Base-by-base conservation (phyloP, 2,888 invertebrate species). In the Phania funesta region DNA sequence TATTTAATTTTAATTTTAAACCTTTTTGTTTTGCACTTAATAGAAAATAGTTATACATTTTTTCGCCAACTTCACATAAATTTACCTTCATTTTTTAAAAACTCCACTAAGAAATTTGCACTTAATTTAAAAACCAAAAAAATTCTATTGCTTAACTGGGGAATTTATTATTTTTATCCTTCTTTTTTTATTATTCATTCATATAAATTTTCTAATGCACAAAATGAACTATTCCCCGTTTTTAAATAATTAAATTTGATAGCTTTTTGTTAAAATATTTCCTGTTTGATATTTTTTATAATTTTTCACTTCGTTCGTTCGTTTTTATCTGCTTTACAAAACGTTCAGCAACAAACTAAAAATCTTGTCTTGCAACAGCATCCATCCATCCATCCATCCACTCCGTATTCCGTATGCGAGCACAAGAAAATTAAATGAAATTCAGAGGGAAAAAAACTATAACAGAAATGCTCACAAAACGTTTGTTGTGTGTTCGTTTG, bases 341-440 rank as follows among this genome's bases (percentile, higher is more conserved):
- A 60, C 82, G 82, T 82, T 70, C 82, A 82, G 78, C 82, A 82
- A 74, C 78, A 65, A 78, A 82, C 82, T 82, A 74, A 82, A 82
- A 82, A 75, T 82, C 78, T 82, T 75, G 82, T 78, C 74, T 78
- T 78, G 60, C 74, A 73, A 78, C 82, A 77, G 78, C 79, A 73
- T 74, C 70, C 70, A 56, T 64, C 62, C 56, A 67, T 56, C 50
- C 26, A 13, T n/a, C n/a, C 13, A 38, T 38, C 13, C 60, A 46
- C 11, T 35, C 70, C 62, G 74, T 80, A 41, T n/a, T 35, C 70
- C 62, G 74, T 80, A 41, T 24, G 41, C 54, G 68, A 60, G 54
- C 22, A 80, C 68, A 62, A 74, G 38, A 67, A 80, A 68, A 62
- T 68, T 16, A 76, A 52, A 68, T 76, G 76, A 76, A 67, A 68